Conservation (phyloP, 2,113 vertebrate genomes). For the Alligator sinensis region DNA sequence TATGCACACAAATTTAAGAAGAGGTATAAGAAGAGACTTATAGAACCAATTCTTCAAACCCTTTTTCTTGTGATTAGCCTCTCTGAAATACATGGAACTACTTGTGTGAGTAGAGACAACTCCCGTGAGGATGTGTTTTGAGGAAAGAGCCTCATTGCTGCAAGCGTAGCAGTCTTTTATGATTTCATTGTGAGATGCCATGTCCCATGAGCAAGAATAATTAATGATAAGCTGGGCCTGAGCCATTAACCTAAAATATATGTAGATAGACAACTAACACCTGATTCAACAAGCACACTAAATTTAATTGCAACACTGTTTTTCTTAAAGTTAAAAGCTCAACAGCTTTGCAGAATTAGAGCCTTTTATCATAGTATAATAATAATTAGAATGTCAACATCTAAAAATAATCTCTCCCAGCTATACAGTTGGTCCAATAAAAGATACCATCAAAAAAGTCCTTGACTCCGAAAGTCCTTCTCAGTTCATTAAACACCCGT, state of each 20-base stretch:
- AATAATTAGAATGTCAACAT: not conserved
- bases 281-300: accelerated
- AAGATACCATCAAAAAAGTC: too few species aligned
- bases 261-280: not conserved
- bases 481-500: not conserved
- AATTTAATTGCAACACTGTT: not conserved
- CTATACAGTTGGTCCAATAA: too few species aligned
- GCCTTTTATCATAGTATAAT: not conserved
- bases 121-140: not conserved
- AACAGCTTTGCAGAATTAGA: not conserved
- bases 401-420: not conserved
- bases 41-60: not conserved
- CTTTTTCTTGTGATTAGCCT: not conserved
- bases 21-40: not conserved
- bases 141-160: not conserved
- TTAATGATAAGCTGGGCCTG: not conserved
- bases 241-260: not conserved
- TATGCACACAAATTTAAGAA: not conserved
- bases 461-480: not conserved
- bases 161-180: not conserved
- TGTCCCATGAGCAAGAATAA: not conserved
- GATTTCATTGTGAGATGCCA: not conserved
- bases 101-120: not conserved
- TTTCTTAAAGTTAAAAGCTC: not conserved
- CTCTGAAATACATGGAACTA: not conserved